A percentile compares a stretch with the other conserved stretches of the same genome.
phyloP scores from a whole-genome alignment of 2,113 vertebrate species.

The Lepus timidus region DNA sequence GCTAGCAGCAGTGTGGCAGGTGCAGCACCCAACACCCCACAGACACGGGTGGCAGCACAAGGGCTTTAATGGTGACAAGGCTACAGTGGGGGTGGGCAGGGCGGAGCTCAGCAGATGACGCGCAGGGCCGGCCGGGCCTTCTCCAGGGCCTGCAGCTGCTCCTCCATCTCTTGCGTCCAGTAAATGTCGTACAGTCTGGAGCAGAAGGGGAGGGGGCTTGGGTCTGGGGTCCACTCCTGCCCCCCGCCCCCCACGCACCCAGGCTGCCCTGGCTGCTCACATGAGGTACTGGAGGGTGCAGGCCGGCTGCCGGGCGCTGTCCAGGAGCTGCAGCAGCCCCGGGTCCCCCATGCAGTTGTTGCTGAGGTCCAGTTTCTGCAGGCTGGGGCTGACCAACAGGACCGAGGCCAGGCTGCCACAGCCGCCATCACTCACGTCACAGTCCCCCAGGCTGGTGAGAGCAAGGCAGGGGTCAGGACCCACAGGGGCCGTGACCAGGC shows the following conservation, averaged over 20 bases:
- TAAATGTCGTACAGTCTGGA: constrained; percentile 87
- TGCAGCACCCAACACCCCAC: no score
- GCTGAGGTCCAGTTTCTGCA: constrained; percentile 87
- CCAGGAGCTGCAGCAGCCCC: constrained; percentile 82
- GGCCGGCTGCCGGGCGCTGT: constrained; percentile 79
- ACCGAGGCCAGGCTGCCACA: constrained; percentile 71
- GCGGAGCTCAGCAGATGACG: constrained; percentile 83
- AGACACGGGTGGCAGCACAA: no score
- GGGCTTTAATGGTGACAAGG: neutral
- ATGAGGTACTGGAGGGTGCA: constrained; percentile 72
- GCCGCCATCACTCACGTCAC: constrained; percentile 74
- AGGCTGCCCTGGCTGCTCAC: neutral
- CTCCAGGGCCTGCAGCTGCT: constrained; percentile 82
- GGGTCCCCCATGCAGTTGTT: constrained; percentile 84
- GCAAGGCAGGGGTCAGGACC: neutral
- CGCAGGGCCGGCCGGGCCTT: constrained; percentile 82
- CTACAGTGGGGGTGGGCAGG: neutral
- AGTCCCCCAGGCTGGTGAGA: constrained; percentile 85
- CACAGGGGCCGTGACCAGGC: no score
- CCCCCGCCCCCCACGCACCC: accelerated
- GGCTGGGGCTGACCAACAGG: constrained; percentile 78
- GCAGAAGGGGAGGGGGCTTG: neutral
- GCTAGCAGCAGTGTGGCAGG: no score
- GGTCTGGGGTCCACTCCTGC: accelerated
- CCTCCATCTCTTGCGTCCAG: constrained; percentile 79